A percentile compares a stretch with the other conserved stretches of the same genome.
Conservation (phyloP, 2,888 invertebrate species). For the Lithophane ornitopus region DNA sequence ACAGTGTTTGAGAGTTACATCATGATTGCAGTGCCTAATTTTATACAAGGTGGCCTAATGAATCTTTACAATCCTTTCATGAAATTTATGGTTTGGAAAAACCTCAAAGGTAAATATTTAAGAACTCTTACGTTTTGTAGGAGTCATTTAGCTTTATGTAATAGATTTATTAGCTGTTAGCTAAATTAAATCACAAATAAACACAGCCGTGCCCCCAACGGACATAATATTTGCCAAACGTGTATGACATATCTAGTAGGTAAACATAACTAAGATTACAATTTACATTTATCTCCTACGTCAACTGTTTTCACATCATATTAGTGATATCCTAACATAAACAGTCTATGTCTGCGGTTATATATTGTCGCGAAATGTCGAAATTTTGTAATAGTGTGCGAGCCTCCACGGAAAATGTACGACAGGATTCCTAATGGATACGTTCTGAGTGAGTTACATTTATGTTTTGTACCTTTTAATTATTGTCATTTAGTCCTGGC, state of each 20-base stretch:
- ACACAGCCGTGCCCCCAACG: constrained; percentile 60
- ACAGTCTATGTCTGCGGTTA: constrained; percentile 41
- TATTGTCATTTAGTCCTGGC: neutral
- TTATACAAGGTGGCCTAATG: no score
- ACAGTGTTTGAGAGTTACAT: neutral
- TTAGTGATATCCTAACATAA: constrained; percentile 50
- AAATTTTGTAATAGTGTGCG: constrained; percentile 37
- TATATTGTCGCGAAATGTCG: constrained; percentile 47
- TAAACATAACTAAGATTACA: constrained; percentile 51
- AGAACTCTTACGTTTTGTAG: constrained; percentile 10
- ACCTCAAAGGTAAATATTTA: constrained; percentile 22
- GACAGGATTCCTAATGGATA: constrained; percentile 48
- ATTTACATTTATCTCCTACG: constrained; percentile 50
- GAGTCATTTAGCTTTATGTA: constrained; percentile 5
- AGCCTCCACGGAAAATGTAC: constrained; percentile 62
- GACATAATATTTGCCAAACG: constrained; percentile 60
- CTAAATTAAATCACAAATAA: constrained; percentile 52
- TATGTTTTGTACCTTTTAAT: constrained; percentile 1
- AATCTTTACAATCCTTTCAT: neutral
- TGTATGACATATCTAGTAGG: constrained; percentile 41
- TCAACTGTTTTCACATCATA: constrained; percentile 58
- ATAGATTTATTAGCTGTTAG: constrained; percentile 27
- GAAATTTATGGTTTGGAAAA: constrained; percentile 35
- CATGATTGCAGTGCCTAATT: constrained; percentile 6
- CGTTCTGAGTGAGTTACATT: constrained; percentile 65